Evolutionary conservation across 2,113 vertebrate species (phyloP).

Genomic region (Aphelocoma coerulescens): DNA sequence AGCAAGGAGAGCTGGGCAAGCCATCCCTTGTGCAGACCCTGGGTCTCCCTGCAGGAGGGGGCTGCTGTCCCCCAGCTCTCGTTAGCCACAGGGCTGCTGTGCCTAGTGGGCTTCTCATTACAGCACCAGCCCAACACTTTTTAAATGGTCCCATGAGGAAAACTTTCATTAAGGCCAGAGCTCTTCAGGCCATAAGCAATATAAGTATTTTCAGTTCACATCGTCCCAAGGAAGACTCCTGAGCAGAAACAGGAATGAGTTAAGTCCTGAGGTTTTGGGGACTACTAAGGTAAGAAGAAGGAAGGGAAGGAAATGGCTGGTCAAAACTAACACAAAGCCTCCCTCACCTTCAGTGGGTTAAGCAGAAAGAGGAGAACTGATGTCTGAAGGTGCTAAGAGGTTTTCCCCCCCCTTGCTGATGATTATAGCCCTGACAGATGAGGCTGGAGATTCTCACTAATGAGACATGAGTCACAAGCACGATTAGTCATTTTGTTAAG

Average conservation of each 20-base stretch:
- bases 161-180: neutral
- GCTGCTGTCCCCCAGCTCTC: neutral
- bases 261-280: neutral
- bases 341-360: neutral
- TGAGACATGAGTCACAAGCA: conserved; percentile 21
- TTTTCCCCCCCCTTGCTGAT: neutral
- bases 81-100: neutral
- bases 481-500: conserved; percentile 19
- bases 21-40: neutral
- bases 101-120: neutral
- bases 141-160: neutral
- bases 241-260: neutral
- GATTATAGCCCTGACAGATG: neutral
- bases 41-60: neutral
- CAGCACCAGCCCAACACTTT: neutral
- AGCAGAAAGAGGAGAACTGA: neutral
- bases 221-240: neutral
- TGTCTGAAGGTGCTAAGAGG: neutral
- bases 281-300: neutral
- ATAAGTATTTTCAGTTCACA: neutral
- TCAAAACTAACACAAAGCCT: neutral
- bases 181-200: neutral
- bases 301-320: neutral
- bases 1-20: neutral
- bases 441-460: neutral